Percentiles rank a stretch among this genome's conserved stretches.
Evolutionary conservation across 2,113 vertebrate genomes (phyloP).

Genomic region (Amblyornis subalaris): DNA sequence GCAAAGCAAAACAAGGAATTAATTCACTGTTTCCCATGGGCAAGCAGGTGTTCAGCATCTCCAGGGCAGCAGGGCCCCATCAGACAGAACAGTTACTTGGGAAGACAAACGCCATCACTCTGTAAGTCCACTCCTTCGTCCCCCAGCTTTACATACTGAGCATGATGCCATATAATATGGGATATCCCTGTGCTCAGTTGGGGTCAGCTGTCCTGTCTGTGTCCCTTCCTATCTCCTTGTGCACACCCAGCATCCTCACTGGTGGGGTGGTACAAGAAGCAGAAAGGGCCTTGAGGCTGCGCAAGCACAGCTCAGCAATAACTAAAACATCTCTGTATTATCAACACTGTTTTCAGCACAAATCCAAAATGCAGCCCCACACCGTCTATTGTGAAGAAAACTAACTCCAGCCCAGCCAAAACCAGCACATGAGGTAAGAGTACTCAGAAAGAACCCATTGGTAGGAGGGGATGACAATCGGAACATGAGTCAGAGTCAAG

Average conservation of each 20-base stretch:
- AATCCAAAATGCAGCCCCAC: neutral
- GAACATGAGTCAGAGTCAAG: neutral
- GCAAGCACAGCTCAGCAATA: neutral
- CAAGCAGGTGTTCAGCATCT: neutral
- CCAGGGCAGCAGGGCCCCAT: neutral
- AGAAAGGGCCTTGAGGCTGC: neutral
- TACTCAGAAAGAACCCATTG: neutral
- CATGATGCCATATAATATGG: too few species aligned
- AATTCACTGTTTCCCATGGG: neutral
- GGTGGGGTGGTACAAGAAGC: neutral
- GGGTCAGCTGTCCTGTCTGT: neutral
- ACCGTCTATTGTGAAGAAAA: neutral
- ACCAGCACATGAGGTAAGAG: neutral
- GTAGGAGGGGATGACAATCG: neutral
- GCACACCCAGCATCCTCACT: neutral
- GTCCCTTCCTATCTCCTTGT: neutral
- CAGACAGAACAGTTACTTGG: neutral
- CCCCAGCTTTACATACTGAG: neutral
- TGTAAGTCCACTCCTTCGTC: neutral
- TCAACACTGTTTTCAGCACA: neutral
- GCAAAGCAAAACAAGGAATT: neutral
- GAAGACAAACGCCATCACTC: neutral
- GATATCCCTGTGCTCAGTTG: neutral
- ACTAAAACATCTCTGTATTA: neutral
- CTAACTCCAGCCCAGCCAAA: neutral